A percentile compares a stretch with the other conserved stretches of the same genome.
phyloP scores from a whole-genome alignment of 2,888 invertebrate species.

The Hirtodrosophila trivittata region DNA sequence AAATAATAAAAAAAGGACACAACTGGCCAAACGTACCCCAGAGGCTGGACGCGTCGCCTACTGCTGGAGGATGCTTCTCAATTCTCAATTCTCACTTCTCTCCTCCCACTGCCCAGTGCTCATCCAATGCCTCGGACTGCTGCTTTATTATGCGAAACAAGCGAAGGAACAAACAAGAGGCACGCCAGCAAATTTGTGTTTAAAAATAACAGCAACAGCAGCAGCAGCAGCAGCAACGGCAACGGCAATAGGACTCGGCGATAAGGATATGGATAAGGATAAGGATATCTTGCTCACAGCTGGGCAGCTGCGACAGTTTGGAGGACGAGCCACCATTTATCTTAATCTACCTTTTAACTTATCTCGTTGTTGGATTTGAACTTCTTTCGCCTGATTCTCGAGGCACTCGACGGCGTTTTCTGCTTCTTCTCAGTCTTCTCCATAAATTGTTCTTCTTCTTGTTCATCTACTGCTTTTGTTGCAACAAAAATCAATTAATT shows the following conservation, averaged over 20 bases:
- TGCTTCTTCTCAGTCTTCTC: constrained; percentile 5
- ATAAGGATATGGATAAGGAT: not conserved
- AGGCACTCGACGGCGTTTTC: constrained; percentile 23
- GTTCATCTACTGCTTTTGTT: constrained; percentile 60
- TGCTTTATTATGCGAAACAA: constrained; percentile 79
- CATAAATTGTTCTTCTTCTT: constrained; percentile 19
- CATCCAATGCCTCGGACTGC: constrained; percentile 30
- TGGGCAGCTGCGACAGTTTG: constrained; percentile 32
- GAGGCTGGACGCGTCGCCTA: constrained; percentile 40
- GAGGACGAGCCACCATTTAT: constrained; percentile 76
- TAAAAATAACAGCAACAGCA: constrained; percentile 67
- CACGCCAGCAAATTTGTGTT: constrained; percentile 71
- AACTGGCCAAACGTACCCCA: constrained; percentile 74
- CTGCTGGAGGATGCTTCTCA: not conserved
- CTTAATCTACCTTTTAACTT: constrained; percentile 81
- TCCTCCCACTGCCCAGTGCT: not conserved
- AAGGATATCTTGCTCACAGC: constrained; percentile 8
- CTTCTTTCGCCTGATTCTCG: constrained; percentile 49
- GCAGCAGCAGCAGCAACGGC: too few relatives aligned
- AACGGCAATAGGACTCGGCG: constrained; percentile 32
- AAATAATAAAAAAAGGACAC: constrained; percentile 63
- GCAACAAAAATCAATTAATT: constrained; percentile 83
- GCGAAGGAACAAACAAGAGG: constrained; percentile 67
- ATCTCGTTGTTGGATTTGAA: constrained; percentile 73
- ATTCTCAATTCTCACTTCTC: constrained; percentile 32